A percentile compares a stretch with the other conserved stretches of the same genome.
Evolutionary conservation across 2,888 invertebrate species (phyloP).

Genomic region (Drosophila neonasuta): DNA sequence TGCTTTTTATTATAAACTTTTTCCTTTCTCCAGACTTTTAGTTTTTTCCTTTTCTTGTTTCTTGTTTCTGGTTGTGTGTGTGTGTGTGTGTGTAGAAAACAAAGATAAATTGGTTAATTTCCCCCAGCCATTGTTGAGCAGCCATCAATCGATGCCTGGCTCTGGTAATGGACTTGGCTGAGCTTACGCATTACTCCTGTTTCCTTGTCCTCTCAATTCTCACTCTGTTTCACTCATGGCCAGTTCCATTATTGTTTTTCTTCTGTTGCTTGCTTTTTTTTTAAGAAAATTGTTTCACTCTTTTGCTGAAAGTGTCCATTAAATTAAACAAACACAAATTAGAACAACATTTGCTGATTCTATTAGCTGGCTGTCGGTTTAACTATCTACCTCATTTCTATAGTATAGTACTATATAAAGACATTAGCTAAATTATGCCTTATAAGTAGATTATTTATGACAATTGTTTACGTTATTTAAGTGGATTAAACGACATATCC

Average conservation of each 20-base stretch:
- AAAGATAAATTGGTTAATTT: constrained; percentile 82
- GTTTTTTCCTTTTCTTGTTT: constrained; percentile 24
- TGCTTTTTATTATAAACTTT: constrained; percentile 67
- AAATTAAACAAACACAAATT: constrained; percentile 55
- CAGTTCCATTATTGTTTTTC: constrained; percentile 33
- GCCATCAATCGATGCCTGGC: constrained; percentile 81
- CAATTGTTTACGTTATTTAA: background rate
- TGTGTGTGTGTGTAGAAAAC: constrained; percentile 73
- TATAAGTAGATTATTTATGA: background rate
- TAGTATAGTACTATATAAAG: background rate
- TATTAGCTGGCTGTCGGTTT: constrained; percentile 29
- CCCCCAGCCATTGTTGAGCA: constrained; percentile 80
- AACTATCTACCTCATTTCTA: constrained; percentile 7
- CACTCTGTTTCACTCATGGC: constrained; percentile 24
- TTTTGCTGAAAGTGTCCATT: constrained; percentile 43
- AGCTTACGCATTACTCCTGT: constrained; percentile 71
- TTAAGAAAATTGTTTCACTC: constrained; percentile 43
- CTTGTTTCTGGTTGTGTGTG: constrained; percentile 4
- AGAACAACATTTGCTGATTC: constrained; percentile 41
- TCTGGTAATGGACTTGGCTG: constrained; percentile 81
- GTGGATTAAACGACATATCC: background rate
- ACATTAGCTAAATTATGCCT: too few species aligned
- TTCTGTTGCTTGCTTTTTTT: constrained; percentile 2
- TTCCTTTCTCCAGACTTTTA: constrained; percentile 40
- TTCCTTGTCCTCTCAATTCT: constrained; percentile 39